Evolutionary conservation across 1,140 invertebrate genomes (phyloP), one percentile per base, ranked within the genome.

Genomic region (Anadara kagoshimensis): DNA sequence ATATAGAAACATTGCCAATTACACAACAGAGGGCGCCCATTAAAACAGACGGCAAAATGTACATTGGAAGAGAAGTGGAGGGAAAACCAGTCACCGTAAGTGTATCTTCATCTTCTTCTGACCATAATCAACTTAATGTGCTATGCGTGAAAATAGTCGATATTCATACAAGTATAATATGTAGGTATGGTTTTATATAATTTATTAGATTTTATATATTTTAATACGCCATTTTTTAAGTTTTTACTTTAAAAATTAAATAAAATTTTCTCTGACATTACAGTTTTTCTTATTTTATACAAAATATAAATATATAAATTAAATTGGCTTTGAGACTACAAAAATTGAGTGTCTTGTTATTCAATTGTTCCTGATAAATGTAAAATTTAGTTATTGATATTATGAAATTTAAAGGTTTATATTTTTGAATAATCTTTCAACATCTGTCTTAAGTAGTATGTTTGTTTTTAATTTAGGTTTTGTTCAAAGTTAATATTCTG

Each of bases 1-100:
- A 51, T 26, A 70, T 69, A 54, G 49, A 66, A 14, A 66, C 44
- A 10, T 11, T 54, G 16, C 16, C 47, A 36, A 56, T 70, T 36
- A 36, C 29, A 45, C 12, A 16, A 5, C 16, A 51, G 8, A 56
- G 56, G 47, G 45, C 47, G 43, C 57, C 26, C 8, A 43, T 69
- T 16, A 58, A 62, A 24, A 62, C 10, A n/a, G 53, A n/a, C 20
- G 67, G 67, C 16, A 24, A 61, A 8, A 69, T 69, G 1, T 57
- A 61, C 8, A 49, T 69, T 7, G 67, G 57, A 59, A 57, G 62
- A 26, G 36, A 57, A 41, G 54, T 58, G n/a, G 45, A 69, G 11
- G 36, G 45, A 61, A 44, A 47, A 8, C 61, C 67, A 22, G 67
- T 69, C n/a, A 59, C 57, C 47, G 67, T 69, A 62, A 51, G 59